These are phyloP conservation scores for Galeopsomyia nigrocyanea DNA, from an alignment of 2,888 invertebrate genomes.

Conservation along the genomic window DNA sequence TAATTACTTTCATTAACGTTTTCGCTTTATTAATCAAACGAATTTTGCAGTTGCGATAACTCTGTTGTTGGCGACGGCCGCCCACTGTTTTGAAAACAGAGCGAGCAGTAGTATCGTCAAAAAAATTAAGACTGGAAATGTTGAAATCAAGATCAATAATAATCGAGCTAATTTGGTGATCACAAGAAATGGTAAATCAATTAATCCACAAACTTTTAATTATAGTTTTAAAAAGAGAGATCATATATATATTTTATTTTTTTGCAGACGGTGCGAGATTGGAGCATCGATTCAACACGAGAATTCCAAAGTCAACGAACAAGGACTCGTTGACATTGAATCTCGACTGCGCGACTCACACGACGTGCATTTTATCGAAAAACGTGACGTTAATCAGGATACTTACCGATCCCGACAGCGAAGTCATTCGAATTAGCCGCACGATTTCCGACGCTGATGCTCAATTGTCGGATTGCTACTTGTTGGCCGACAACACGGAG, in stretches of 20 bases:
- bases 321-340: slow-evolving; percentile 28
- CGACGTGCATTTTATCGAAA: slow-evolving; percentile 52
- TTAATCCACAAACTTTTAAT: too few species aligned
- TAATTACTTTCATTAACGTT: too few species aligned
- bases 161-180: slow-evolving; percentile 49
- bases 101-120: slow-evolving; percentile 9
- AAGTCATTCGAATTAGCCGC: slow-evolving; percentile 51
- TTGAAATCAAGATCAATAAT: slow-evolving; percentile 47
- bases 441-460: slow-evolving; percentile 39
- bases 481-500: slow-evolving; percentile 62
- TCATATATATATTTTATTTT: too few species aligned
- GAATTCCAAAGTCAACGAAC: background rate
- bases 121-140: slow-evolving; percentile 52
- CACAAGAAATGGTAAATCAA: slow-evolving; percentile 52
- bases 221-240: too few species aligned
- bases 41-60: background rate
- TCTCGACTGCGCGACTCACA: slow-evolving; percentile 46
- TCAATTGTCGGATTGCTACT: slow-evolving; percentile 57
- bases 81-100: background rate
- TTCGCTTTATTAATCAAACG: too few species aligned
- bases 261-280: slow-evolving; percentile 47
- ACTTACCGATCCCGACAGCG: slow-evolving; percentile 41
- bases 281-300: slow-evolving; percentile 50
- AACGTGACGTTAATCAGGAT: slow-evolving; percentile 50
- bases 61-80: background rate